Conservation (phyloP, 2,113 vertebrate species). For the Leptosomus discolor region DNA sequence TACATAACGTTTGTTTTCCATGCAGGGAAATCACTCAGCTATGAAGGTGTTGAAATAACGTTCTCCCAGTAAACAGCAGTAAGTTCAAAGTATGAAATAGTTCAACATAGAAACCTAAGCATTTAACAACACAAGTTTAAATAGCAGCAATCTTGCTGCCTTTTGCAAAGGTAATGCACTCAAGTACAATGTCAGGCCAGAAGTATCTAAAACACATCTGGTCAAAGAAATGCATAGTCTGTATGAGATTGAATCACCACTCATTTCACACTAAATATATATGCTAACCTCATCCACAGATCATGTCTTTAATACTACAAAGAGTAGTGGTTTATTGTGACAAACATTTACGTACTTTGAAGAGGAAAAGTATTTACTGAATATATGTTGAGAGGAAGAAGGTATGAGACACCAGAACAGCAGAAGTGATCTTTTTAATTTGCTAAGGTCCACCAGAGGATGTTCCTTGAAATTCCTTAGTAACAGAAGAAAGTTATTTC, state of each 20-base stretch:
- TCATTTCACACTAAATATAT: neutral
- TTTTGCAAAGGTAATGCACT: neutral
- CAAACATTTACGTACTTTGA: neutral
- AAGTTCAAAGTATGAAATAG: neutral
- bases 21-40: neutral
- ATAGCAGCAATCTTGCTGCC: neutral
- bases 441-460: constrained; percentile 6
- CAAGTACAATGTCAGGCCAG: neutral
- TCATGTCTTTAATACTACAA: neutral
- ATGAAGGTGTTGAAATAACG: neutral
- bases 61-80: neutral
- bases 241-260: neutral
- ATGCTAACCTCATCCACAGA: neutral
- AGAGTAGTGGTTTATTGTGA: neutral
- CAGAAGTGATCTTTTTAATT: constrained; percentile 11
- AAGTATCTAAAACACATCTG: neutral
- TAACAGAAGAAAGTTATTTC: neutral
- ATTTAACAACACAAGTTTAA: neutral
- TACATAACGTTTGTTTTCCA: neutral
- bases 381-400: neutral
- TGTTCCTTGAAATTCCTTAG: neutral
- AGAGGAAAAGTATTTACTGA: neutral
- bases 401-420: neutral
- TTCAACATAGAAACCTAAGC: neutral
- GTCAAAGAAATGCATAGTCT: neutral